Base-by-base conservation (phyloP, 2,888 invertebrate species). In the Drosophila seclusa region DNA sequence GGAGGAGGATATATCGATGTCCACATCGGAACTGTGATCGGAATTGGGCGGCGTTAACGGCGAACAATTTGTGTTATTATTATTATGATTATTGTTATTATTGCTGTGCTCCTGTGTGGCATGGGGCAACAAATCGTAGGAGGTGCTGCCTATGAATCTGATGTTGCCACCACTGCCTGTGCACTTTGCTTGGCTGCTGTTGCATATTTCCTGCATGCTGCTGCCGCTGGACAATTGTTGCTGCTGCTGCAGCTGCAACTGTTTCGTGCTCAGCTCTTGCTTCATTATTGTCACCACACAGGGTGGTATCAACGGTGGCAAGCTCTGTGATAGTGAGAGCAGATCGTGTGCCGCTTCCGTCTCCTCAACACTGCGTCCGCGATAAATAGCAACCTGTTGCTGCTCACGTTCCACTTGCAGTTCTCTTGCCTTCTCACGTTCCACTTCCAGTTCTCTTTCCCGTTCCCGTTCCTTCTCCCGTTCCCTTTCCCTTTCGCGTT, bases 341-440 rank as follows among this genome's bases (percentile, higher is more conserved):
- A 96, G 94, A 92, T 96, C 97, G 92, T 97, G 97, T 1, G 98
- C 98, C 38, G 97, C 97, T 93, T 97, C 97, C 13, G 97, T 97
- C 93, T 98, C 98, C 90, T 97, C 97, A 32, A 96, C 95, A 82
- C 96, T 95, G 61, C 95, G 94, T 89, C 94, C 94, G n/a, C 93
- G 94, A 71, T 91, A 93, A 10, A 86, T 87, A 13, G 79, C 67
- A 5, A 82, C 71, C 70, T 65, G 62, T 18, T 73, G 77, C 70
- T 66, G 78, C 50, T 78, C 81, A 6, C 55, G 36, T 27, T 36
- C 18, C 27, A 27, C 49, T 49, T 45, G 45, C 45, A 45, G 45
- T 24, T 45, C 45, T 16, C 45, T 45, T 16, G 45, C 45, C 24
- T 16, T 45, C 45, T 45, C 45, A 45, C 45, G 24, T 53, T 53